Evolutionary conservation across 1,140 invertebrate species (phyloP).

Genomic region (Drosophila kohkoa): DNA sequence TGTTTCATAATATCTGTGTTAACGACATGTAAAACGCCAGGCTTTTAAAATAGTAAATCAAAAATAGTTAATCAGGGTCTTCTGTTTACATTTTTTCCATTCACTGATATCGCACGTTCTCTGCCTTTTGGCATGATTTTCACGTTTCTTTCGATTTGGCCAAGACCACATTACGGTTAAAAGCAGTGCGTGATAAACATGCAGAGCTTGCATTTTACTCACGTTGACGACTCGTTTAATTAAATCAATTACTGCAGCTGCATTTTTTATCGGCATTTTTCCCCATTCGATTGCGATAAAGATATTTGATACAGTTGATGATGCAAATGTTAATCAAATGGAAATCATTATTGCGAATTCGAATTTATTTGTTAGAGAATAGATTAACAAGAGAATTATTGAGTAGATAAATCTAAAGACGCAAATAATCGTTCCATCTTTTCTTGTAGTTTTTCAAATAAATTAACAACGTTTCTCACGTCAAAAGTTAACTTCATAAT

Average conservation of each 20-base stretch:
- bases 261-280: not conserved
- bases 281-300: not conserved
- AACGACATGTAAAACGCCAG: slow-evolving; percentile 50
- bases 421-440: no score
- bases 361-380: no score
- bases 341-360: no score
- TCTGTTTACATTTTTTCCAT: not conserved
- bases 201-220: slow-evolving; percentile 41
- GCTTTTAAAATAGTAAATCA: not conserved
- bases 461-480: no score
- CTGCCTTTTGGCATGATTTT: slow-evolving; percentile 25
- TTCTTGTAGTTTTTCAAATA: no score
- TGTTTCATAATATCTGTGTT: slow-evolving; percentile 48
- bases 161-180: slow-evolving; percentile 42
- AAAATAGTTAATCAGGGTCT: slow-evolving; percentile 12
- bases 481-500: no score
- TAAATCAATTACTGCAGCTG: slow-evolving; percentile 8
- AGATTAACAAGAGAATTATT: no score
- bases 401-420: no score
- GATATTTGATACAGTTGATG: no score
- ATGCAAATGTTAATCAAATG: no score
- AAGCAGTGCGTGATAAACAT: slow-evolving; percentile 47
- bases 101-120: slow-evolving; percentile 44
- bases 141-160: slow-evolving; percentile 36
- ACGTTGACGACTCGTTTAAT: not conserved